Percentiles rank a stretch among this genome's conserved stretches.
phyloP scores from a whole-genome alignment of 2,797 vertebrate genomes.

The Clamator glandarius region DNA sequence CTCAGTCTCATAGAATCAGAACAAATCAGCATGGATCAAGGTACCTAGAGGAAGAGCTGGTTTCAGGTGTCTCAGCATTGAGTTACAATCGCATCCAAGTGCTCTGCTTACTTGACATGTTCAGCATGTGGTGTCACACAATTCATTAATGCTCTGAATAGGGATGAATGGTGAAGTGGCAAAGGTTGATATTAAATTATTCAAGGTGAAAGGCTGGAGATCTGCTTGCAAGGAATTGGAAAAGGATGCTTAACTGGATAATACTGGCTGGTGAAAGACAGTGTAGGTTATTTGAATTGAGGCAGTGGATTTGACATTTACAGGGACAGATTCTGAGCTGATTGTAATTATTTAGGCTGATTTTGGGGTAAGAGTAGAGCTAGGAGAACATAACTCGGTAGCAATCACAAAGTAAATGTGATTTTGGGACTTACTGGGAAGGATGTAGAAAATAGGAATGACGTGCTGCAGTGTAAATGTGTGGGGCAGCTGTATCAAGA shows the following conservation, averaged over 20 bases:
- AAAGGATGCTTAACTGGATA: background rate
- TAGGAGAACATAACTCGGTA: background rate
- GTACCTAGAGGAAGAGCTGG: background rate
- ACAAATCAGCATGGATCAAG: background rate
- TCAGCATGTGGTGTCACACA: background rate
- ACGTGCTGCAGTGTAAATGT: background rate
- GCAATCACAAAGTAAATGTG: background rate
- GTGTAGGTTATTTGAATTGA: background rate
- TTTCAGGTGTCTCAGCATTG: background rate
- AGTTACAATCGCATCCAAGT: background rate
- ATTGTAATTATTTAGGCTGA: background rate
- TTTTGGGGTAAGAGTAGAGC: background rate
- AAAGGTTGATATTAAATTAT: conserved; percentile 1
- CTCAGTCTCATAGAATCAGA: background rate
- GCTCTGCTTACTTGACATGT: background rate
- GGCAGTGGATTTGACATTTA: background rate
- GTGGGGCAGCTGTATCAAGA: background rate
- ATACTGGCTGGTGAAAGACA: background rate
- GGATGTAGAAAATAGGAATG: background rate
- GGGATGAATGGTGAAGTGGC: background rate
- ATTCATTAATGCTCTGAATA: background rate
- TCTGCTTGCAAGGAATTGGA: background rate
- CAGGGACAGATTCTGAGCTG: background rate
- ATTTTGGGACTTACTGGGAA: background rate
- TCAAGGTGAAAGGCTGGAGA: background rate